Evolutionary conservation across 2,888 invertebrate genomes (phyloP).

Genomic region (Congeria kusceri): DNA sequence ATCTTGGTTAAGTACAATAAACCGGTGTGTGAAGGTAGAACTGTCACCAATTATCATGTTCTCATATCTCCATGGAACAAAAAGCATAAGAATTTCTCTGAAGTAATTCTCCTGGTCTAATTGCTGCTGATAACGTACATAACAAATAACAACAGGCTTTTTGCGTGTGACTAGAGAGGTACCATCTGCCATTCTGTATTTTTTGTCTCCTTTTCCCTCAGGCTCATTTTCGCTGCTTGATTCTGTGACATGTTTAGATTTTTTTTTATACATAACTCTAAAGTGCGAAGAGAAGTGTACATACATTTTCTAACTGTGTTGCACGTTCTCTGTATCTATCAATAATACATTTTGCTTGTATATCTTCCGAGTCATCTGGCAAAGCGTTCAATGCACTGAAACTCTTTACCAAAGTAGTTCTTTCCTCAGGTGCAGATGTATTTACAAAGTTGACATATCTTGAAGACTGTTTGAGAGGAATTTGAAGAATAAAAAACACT

Average conservation of each 20-base stretch:
- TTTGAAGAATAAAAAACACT: conserved; percentile 58
- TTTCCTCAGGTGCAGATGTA: conserved; percentile 61
- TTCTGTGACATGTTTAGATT: not conserved
- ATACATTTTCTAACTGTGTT: conserved; percentile 1
- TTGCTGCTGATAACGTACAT: conserved; percentile 25
- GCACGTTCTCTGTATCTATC: conserved; percentile 21
- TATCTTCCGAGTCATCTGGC: conserved; percentile 40
- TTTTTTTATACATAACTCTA: conserved; percentile 13
- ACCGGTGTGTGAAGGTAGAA: conserved; percentile 16
- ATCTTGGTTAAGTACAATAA: not conserved
- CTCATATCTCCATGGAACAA: conserved; percentile 36
- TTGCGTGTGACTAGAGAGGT: not conserved
- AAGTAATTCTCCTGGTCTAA: conserved; percentile 33
- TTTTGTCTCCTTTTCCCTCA: not conserved
- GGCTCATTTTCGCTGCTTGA: not conserved
- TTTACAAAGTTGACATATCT: conserved; percentile 61
- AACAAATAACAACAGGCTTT: not conserved
- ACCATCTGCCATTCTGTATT: conserved; percentile 3
- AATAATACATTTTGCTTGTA: conserved; percentile 1
- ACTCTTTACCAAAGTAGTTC: conserved; percentile 69
- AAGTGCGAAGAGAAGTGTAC: conserved; percentile 23
- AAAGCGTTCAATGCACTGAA: conserved; percentile 35
- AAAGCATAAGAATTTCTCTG: conserved; percentile 18
- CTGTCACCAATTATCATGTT: conserved; percentile 10
- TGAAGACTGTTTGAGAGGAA: conserved; percentile 63